Base-by-base conservation (phyloP, 2,113 vertebrate species). In the Anhinga rufa region DNA sequence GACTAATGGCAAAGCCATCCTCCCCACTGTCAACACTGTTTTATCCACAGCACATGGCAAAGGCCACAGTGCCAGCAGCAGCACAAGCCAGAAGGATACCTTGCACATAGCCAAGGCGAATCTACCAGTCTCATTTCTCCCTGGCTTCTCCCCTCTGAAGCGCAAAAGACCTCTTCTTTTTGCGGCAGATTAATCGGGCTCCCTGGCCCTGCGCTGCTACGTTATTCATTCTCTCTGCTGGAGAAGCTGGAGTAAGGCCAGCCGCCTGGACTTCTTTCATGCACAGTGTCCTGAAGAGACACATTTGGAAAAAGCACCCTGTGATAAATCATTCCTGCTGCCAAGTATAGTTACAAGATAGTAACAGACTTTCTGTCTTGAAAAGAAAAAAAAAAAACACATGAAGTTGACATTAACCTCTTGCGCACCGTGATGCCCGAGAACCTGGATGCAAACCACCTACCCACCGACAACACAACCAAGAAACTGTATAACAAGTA, bases 401-500 rank as follows among this genome's bases (percentile, higher is more conserved):
- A n/a, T 38, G 31, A 60, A 62, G 42, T 5, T 52, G 64, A 26
- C 58, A 13, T 42, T 71, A 91, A 93, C 74, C 79, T 46, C 62
- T 80, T 31, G 14, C 6, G 40, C 26, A 6, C 32, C 4, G 0
- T 3, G 42, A 55, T 19, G 31, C 18, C 61, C 0, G 4, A 92
- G 46, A 60, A 40, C 46, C 74, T n/a, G n/a, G 1, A 2, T 2
- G 29, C 32, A 19, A 25, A 71, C n/a, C 54, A 44, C 40, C 24
- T 3, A 15, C 14, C 22, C 61, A 6, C 57, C 9, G 44, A 38
- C 14, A 70, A 44, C 68, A 4, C 24, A 17, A 17, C 7, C 40
- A 32, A 32, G 54, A 26, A 54, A 10, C 20, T 1, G 1, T 6
- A 0, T 18, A 57, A 32, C 18, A 40, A 28, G 7, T 24, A 9